Base-by-base conservation (phyloP, 2,113 vertebrate genomes). In the Ascaphus truei region DNA sequence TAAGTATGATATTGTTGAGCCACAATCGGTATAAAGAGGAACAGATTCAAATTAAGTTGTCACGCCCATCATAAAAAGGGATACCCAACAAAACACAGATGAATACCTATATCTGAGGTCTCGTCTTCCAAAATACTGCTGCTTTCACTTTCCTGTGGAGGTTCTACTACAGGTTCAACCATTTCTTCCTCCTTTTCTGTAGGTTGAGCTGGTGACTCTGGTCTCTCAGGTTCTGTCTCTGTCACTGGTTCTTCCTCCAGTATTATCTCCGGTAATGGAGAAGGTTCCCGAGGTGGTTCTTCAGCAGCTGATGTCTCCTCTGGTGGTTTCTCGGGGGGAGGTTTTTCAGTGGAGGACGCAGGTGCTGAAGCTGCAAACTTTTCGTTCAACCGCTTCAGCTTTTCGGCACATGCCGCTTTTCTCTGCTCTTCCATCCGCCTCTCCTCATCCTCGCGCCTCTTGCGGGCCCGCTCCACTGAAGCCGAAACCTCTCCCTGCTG, bases 401-500 rank as follows among this genome's bases (percentile, higher is more conserved):
- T 99, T 76, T 98, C 96, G 1, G 96, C 96, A 77, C 98, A 99
- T 0, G 96, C 98, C 5, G 98, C 96, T 66, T 98, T 95, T 30
- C 98, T 85, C 60, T 98, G 96, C 47, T 98, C 95, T 53, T 99
- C 96, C 98, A 98, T 98, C 22, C 94, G 87, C n/a, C 93, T 87
- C 59, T 99, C 98, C 10, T 99, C 96, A 30, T 98, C 98, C 34
- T 97, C 98, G 29, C 98, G 89, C 7, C 98, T 85, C 43, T 94
- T 89, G 9, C 98, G 90, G 1, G 98, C 98, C 25, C 98, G 89
- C 59, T 99, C 98, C 15, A 99, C 96, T 0, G 96, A 94, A 2
- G 96, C 96, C 0, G 96, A 97, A 34, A 98, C 79, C 50, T 98
- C 97, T 1, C 91, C 86, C 64, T 94, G 92, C 39, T 98, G 96